Percentiles rank a stretch among this genome's conserved stretches.
These are phyloP conservation scores for Creontiades dilutus DNA, from an alignment of 2,888 invertebrate genomes.

Conservation along the genomic window DNA sequence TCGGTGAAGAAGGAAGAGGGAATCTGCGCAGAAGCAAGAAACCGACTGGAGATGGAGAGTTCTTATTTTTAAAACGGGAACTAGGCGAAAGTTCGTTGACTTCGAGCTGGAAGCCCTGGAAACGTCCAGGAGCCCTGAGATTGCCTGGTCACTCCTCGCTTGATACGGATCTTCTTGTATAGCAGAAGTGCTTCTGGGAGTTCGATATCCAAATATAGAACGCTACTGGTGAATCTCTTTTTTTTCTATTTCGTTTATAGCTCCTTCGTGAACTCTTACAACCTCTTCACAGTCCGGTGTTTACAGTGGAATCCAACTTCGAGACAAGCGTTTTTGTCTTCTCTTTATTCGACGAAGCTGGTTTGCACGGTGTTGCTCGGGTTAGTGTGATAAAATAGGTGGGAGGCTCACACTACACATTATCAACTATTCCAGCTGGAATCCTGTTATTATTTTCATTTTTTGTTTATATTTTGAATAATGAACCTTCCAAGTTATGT, in stretches of 20 bases:
- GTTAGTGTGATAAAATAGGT: too few relatives aligned
- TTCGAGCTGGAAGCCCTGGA: conserved; percentile 58
- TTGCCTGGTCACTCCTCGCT: not conserved
- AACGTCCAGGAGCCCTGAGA: conserved; percentile 42
- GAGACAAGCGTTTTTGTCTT: too few relatives aligned
- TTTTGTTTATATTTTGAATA: too few relatives aligned
- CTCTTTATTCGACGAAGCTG: too few relatives aligned
- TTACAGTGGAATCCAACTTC: too few relatives aligned
- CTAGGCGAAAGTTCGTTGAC: conserved; percentile 71
- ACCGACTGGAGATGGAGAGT: conserved; percentile 46
- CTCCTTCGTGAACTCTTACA: not conserved
- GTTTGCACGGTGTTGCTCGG: too few relatives aligned
- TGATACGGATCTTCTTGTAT: not conserved
- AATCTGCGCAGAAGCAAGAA: conserved; percentile 35
- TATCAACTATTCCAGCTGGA: too few relatives aligned
- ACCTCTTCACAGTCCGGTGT: too few relatives aligned
- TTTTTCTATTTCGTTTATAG: not conserved
- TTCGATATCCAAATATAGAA: conserved; percentile 22
- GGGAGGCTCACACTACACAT: too few relatives aligned
- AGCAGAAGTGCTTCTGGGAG: not conserved
- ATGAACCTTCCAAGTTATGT: too few relatives aligned
- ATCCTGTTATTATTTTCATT: too few relatives aligned
- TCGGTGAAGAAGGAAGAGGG: not conserved
- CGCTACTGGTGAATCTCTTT: not conserved
- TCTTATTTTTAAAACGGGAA: conserved; percentile 70